These are phyloP conservation scores for Helicoverpa zea DNA, from an alignment of 1,140 invertebrate species.

Conservation along the genomic window DNA sequence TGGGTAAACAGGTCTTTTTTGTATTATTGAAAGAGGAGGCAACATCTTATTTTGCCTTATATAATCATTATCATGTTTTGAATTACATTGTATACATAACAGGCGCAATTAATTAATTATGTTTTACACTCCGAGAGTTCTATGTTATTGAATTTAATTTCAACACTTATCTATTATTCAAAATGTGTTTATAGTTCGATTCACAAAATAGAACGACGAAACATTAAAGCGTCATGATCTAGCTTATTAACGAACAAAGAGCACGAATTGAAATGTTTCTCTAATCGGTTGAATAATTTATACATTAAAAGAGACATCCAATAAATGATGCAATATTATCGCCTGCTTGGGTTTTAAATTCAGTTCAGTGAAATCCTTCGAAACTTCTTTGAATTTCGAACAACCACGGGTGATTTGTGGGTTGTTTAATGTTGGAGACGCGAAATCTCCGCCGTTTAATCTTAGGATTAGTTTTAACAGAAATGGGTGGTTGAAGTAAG, in stretches of 20 bases:
- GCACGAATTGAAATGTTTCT: slow-evolving; percentile 31
- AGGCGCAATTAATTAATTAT: too few species aligned
- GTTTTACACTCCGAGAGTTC: too few species aligned
- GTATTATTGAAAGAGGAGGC: neutral
- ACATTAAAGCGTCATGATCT: neutral
- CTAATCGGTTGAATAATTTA: slow-evolving; percentile 35
- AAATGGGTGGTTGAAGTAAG: slow-evolving; percentile 48
- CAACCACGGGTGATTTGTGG: slow-evolving; percentile 28
- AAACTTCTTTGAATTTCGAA: slow-evolving; percentile 12
- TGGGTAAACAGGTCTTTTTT: slow-evolving; percentile 7
- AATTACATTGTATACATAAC: too few species aligned
- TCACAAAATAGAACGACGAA: slow-evolving; percentile 8
- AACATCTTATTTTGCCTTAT: neutral
- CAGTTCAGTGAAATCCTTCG: slow-evolving; percentile 18
- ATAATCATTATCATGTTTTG: too few species aligned
- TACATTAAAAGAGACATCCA: slow-evolving; percentile 7
- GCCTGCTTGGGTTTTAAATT: slow-evolving; percentile 20
- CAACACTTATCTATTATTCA: neutral
- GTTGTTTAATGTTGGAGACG: slow-evolving; percentile 14
- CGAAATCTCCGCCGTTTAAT: slow-evolving; percentile 38
- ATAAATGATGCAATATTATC: slow-evolving; percentile 27
- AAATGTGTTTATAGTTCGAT: neutral
- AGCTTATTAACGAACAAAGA: slow-evolving; percentile 11
- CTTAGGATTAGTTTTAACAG: slow-evolving; percentile 45
- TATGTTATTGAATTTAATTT: too few species aligned